Base-by-base conservation (phyloP, 2,888 invertebrate genomes). In the Plebejus anna region DNA sequence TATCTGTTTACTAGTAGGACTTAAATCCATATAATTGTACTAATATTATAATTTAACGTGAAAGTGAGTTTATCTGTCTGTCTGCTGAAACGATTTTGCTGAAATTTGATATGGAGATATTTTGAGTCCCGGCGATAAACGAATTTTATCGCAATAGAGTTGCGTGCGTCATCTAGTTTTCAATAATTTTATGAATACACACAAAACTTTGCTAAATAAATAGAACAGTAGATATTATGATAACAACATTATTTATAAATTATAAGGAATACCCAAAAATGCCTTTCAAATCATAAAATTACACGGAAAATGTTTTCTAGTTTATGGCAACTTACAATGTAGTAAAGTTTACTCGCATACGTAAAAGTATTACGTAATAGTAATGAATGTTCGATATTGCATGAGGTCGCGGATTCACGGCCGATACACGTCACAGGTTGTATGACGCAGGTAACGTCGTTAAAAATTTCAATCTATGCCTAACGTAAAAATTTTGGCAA, bases 361-460 rank as follows among this genome's bases (percentile, higher is more conserved):
- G 42, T 47, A 22, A n/a, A 42, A 42, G 22, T 71, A 7, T 71
- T 42, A 42, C 71, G 71, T 71, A 61, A 66, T 38, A 6, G 47
- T 47, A 47, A 47, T 47, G 9, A 42, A 38, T 71, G n/a, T n/a
- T 7, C 38, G 22, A 47, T 42, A 22, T 72, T 72, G 22, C 71
- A 72, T 28, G 72, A 47, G 72, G 72, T 72, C 47, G 47, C 11
- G 71, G 47, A 22, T 72, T 42, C 42, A 66, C 47, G 71, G 66
- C 11, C 71, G 28, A 22, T 2, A 22, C 11, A 72, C 72, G 72
- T 72, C 72, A 72, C 72, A 42, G 22, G 22, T 13, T 36, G 32
- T 66, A 28, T 61, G 66, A 66, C 66, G 66, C 11, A 13, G 32
- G 2, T 13, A 61, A 61, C 59, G 59, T 2, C 28, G 28, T 22